phyloP scores from a whole-genome alignment of 1,140 invertebrate genomes.

The Drosophila bocqueti region DNA sequence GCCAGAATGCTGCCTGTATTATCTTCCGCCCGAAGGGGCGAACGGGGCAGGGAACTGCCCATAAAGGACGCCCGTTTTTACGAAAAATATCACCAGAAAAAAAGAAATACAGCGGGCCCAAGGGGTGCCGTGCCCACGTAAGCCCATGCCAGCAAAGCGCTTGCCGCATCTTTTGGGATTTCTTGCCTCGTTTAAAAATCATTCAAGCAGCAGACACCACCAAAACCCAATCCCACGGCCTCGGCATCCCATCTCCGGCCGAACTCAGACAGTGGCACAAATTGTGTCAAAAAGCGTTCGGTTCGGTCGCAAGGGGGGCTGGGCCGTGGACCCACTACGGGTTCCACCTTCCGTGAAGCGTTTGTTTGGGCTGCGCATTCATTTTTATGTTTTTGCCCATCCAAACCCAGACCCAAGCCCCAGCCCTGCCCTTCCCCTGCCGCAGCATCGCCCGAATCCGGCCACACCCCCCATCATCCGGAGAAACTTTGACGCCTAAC shows the following conservation, averaged over 20 bases:
- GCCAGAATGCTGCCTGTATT: constrained; percentile 66
- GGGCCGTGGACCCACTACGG: constrained; percentile 10
- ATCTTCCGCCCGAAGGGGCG: constrained; percentile 50
- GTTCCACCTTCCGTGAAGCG: constrained; percentile 64
- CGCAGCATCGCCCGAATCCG: constrained; percentile 1
- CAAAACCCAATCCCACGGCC: constrained; percentile 51
- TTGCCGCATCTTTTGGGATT: constrained; percentile 82
- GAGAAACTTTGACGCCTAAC: constrained; percentile 78
- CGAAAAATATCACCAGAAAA: constrained; percentile 59
- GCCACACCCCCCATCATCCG: constrained; percentile 12
- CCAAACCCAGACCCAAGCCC: constrained; percentile 4
- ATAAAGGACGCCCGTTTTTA: constrained; percentile 64
- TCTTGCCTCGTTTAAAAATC: constrained; percentile 83
- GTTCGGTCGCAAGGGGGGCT: constrained; percentile 19
- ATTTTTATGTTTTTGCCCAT: constrained; percentile 80
- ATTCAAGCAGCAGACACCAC: constrained; percentile 82
- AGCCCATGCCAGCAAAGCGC: constrained; percentile 74
- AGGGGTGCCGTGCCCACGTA: constrained; percentile 56
- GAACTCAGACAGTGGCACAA: constrained; percentile 73
- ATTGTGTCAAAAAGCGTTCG: constrained; percentile 80
- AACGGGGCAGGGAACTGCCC: constrained; percentile 36
- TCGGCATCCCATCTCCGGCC: constrained; percentile 18
- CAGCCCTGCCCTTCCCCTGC: background rate
- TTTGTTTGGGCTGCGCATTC: constrained; percentile 66
- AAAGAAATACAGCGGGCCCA: constrained; percentile 28